Conservation (phyloP, 1,140 invertebrate species). For the Papilio xuthus region DNA sequence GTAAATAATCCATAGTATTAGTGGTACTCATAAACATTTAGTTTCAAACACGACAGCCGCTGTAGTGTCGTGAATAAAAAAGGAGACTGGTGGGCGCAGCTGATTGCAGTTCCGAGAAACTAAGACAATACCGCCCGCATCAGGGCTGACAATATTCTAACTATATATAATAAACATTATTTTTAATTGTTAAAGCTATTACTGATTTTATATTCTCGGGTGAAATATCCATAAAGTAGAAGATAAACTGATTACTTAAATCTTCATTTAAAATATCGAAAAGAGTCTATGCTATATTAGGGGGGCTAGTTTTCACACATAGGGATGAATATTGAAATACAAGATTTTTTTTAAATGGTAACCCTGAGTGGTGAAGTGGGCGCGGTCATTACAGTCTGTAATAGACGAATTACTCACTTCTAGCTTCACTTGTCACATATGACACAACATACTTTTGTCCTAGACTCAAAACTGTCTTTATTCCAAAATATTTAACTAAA, state of each 20-base stretch:
- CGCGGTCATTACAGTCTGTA: background rate
- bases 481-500: no score
- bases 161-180: background rate
- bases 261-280: background rate
- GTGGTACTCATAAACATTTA: background rate
- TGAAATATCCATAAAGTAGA: background rate
- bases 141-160: background rate
- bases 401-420: conserved; percentile 1
- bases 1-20: background rate
- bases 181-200: background rate
- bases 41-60: background rate
- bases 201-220: background rate
- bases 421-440: background rate
- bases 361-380: background rate
- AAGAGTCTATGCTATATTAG: background rate
- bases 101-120: conserved; percentile 13
- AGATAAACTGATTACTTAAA: background rate
- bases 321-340: background rate
- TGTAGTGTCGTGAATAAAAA: background rate
- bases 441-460: background rate
- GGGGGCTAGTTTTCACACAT: background rate
- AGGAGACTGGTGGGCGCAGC: background rate
- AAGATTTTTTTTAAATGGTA: background rate
- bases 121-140: conserved; percentile 8
- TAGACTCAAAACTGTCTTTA: background rate